Percentiles rank a stretch among this genome's conserved stretches.
phyloP scores from a whole-genome alignment of 2,888 invertebrate species.

The Rhagophthalmus giganteus region DNA sequence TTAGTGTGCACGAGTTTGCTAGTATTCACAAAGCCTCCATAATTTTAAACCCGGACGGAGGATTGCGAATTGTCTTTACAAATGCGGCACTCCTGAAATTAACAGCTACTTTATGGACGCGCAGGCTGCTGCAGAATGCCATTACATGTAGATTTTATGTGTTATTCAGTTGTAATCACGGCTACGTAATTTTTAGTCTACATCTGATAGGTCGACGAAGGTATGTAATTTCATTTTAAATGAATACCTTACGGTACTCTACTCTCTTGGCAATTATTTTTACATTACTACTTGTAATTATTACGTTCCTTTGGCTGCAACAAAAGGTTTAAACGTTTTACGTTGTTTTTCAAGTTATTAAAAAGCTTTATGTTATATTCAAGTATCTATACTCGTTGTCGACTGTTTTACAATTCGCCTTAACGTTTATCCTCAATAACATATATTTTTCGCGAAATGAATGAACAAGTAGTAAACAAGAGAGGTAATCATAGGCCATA shows the following conservation, averaged over 20 bases:
- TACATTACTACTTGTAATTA: slow-evolving; percentile 19
- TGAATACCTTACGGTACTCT: slow-evolving; percentile 18
- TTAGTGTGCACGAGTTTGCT: slow-evolving; percentile 14
- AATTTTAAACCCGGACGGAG: slow-evolving; percentile 29
- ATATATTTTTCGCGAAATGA: too few relatives aligned
- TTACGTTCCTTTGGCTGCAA: slow-evolving; percentile 19
- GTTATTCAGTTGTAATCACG: slow-evolving; percentile 49
- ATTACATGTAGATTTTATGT: slow-evolving; percentile 48
- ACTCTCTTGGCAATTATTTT: slow-evolving; percentile 18
- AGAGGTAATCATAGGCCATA: too few relatives aligned
- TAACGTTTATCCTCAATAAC: too few relatives aligned
- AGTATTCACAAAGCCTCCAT: slow-evolving; percentile 23
- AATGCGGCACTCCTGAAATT: slow-evolving; percentile 41
- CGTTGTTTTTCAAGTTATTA: slow-evolving; percentile 17
- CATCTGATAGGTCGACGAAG: slow-evolving; percentile 28
- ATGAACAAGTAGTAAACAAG: too few relatives aligned
- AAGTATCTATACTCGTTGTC: slow-evolving; percentile 1
- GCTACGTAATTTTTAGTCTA: slow-evolving; percentile 44
- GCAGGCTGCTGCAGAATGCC: slow-evolving; percentile 48
- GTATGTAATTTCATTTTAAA: slow-evolving; percentile 29
- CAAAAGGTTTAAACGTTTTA: slow-evolving; percentile 11
- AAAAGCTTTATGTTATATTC: slow-evolving; percentile 18
- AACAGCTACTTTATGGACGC: slow-evolving; percentile 48
- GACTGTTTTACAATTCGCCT: slow-evolving; percentile 6
- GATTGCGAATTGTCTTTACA: slow-evolving; percentile 34